These are phyloP conservation scores for Pseudeuparius sepicola DNA, from an alignment of 2,888 invertebrate genomes.

Conservation along the genomic window DNA sequence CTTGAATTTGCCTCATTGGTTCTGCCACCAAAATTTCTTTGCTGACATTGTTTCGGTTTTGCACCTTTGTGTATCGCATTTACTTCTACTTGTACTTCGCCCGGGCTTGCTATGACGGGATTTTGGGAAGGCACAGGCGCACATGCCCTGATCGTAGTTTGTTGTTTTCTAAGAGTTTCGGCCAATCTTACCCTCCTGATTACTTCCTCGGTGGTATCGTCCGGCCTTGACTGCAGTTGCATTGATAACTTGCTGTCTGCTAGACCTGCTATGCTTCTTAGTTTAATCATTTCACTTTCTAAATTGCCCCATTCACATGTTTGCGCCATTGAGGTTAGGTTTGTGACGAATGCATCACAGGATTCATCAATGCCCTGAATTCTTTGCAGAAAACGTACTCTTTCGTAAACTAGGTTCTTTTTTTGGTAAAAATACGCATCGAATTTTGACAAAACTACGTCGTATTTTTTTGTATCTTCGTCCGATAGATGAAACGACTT, in stretches of 20 bases:
- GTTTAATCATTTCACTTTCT: conserved; percentile 1
- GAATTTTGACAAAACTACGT: conserved; percentile 1
- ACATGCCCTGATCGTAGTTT: not conserved
- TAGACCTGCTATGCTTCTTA: not conserved
- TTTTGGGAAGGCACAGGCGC: not conserved
- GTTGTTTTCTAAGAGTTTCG: conserved; percentile 1
- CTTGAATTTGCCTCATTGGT: too few relatives aligned
- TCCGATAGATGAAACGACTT: conserved; percentile 1
- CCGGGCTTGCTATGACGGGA: too few relatives aligned
- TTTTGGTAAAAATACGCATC: not conserved
- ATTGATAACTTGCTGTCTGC: not conserved
- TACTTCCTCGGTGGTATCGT: too few relatives aligned
- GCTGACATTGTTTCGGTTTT: too few relatives aligned
- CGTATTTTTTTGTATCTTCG: not conserved
- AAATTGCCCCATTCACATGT: conserved; percentile 1
- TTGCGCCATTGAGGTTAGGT: too few relatives aligned
- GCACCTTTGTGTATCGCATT: too few relatives aligned
- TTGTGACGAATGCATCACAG: conserved; percentile 2
- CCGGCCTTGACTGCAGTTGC: conserved; percentile 2
- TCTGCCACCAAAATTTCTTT: too few relatives aligned
- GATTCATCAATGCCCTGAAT: not conserved
- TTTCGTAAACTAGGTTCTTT: conserved; percentile 1
- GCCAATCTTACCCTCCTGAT: not conserved
- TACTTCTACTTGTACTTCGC: too few relatives aligned
- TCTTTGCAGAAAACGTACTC: not conserved